These are phyloP conservation scores for Oligia strigilis DNA, from an alignment of 2,888 invertebrate species.

Conservation along the genomic window DNA sequence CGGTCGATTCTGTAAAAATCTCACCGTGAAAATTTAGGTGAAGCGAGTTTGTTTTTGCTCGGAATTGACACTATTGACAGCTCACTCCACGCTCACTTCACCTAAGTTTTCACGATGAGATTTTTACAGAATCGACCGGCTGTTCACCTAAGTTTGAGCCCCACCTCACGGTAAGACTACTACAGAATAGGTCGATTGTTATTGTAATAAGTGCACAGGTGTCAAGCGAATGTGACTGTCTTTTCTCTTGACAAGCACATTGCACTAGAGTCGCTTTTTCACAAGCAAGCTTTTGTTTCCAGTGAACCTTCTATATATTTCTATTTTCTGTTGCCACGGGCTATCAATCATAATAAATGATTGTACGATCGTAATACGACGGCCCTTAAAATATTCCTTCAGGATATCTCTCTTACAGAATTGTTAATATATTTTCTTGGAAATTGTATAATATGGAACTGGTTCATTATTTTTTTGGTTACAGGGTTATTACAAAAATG, in stretches of 20 bases:
- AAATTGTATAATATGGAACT: constrained; percentile 15
- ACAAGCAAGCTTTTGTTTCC: not conserved
- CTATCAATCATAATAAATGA: constrained; percentile 60
- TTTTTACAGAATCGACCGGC: too few species aligned
- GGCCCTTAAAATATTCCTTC: constrained; percentile 54
- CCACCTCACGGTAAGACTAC: too few species aligned
- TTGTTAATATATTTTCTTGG: constrained; percentile 37
- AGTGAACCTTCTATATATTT: constrained; percentile 32
- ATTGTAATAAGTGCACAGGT: not conserved
- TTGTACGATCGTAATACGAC: constrained; percentile 35
- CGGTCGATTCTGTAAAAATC: too few species aligned
- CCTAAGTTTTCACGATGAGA: too few species aligned
- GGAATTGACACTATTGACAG: too few species aligned
- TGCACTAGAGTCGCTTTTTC: not conserved
- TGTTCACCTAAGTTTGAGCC: too few species aligned
- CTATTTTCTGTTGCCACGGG: not conserved
- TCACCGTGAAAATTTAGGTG: too few species aligned
- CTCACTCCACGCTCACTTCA: too few species aligned
- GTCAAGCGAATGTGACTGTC: not conserved
- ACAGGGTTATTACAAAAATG: constrained; percentile 3
- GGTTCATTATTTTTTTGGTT: not conserved
- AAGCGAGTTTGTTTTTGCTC: too few species aligned
- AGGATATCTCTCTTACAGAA: constrained; percentile 47
- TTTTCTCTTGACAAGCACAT: not conserved
- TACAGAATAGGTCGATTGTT: not conserved